These are phyloP conservation scores for Heliconius melpomene DNA, from an alignment of 1,140 invertebrate species.

Conservation along the genomic window DNA sequence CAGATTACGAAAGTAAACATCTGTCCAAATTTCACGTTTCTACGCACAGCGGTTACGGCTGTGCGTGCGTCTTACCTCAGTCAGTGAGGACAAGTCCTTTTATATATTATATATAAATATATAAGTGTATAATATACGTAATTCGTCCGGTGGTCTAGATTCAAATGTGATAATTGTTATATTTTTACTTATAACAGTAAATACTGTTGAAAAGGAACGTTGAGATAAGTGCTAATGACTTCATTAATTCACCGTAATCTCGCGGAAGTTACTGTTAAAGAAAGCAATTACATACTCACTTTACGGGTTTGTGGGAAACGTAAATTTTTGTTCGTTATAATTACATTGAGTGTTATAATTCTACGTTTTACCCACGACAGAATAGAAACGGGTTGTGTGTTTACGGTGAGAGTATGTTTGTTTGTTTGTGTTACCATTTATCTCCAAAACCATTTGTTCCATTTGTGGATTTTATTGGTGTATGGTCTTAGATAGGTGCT, in stretches of 20 bases:
- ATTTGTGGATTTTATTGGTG: too few relatives aligned
- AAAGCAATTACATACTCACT: constrained; percentile 60
- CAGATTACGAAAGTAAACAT: too few relatives aligned
- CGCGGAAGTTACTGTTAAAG: constrained; percentile 65
- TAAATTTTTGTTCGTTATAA: constrained; percentile 8
- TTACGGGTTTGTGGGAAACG: constrained; percentile 58
- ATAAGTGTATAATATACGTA: not conserved
- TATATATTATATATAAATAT: not conserved
- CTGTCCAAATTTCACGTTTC: too few relatives aligned
- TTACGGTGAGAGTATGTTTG: too few relatives aligned
- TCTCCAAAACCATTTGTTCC: too few relatives aligned
- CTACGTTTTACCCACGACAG: not conserved
- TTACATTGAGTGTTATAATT: not conserved
- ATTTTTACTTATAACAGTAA: constrained; percentile 29
- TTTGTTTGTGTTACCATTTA: too few relatives aligned
- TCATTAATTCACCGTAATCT: constrained; percentile 56
- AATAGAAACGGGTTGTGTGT: too few relatives aligned
- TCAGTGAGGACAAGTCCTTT: too few relatives aligned
- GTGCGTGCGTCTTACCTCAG: too few relatives aligned
- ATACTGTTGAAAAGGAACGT: constrained; percentile 19
- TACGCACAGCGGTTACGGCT: too few relatives aligned
- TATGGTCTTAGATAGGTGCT: too few relatives aligned
- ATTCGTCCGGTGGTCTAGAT: constrained; percentile 14
- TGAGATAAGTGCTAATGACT: constrained; percentile 53
- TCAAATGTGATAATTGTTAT: constrained; percentile 7